A percentile compares a stretch with the other conserved stretches of the same genome.
These are phyloP conservation scores for Dioctria linearis DNA, from an alignment of 2,888 invertebrate species.

Conservation along the genomic window DNA sequence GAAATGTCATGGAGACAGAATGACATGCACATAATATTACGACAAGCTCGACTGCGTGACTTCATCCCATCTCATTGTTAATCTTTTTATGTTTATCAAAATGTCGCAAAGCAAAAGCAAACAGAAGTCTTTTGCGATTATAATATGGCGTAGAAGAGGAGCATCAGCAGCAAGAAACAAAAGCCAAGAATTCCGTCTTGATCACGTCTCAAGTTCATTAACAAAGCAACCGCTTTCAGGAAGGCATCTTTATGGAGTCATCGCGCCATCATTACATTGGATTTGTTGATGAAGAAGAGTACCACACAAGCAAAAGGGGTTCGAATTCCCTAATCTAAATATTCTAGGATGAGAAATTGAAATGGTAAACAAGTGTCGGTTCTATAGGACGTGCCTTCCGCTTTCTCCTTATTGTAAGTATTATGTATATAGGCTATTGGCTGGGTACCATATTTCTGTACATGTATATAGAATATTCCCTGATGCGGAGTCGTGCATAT, in stretches of 20 bases:
- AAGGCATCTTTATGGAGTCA: constrained; percentile 35
- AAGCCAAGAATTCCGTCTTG: constrained; percentile 2
- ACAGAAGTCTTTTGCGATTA: neutral
- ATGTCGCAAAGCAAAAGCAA: neutral
- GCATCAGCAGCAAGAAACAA: neutral
- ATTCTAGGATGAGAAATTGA: constrained; percentile 33
- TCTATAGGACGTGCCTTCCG: constrained; percentile 20
- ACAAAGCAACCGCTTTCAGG: constrained; percentile 42
- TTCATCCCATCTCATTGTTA: constrained; percentile 4
- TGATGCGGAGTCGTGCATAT: constrained; percentile 44
- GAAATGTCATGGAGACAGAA: constrained; percentile 16
- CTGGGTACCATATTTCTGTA: neutral
- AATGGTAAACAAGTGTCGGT: constrained; percentile 37
- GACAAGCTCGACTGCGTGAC: neutral
- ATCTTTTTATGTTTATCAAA: constrained; percentile 19
- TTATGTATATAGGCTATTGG: neutral
- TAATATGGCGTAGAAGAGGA: constrained; percentile 1
- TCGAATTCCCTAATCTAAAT: constrained; percentile 4
- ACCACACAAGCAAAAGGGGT: constrained; percentile 9
- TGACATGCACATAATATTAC: constrained; percentile 23
- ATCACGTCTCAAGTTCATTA: constrained; percentile 58
- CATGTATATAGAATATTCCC: neutral
- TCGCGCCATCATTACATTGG: constrained; percentile 18
- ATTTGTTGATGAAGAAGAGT: neutral
- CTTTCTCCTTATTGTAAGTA: too few species aligned